Conservation (phyloP, 2,888 invertebrate genomes). For the Drosophila hamatofila region DNA sequence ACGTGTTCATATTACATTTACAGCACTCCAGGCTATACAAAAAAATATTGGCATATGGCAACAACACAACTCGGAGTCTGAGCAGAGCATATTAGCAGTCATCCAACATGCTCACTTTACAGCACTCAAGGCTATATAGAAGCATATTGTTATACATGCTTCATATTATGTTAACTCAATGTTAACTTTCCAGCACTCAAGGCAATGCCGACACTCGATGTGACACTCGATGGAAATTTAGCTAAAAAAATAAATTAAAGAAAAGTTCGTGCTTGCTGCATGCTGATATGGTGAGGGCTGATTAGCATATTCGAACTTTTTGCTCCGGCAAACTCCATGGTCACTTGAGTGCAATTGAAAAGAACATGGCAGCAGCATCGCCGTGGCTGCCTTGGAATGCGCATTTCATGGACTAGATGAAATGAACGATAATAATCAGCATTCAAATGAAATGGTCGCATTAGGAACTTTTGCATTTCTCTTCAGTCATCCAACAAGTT, state of each 20-base stretch:
- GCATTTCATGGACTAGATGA: slow-evolving; percentile 15
- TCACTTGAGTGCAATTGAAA: slow-evolving; percentile 6
- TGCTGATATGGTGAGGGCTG: not conserved
- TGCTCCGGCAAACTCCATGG: not conserved
- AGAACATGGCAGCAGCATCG: not conserved
- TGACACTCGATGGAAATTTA: not conserved
- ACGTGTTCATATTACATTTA: not conserved
- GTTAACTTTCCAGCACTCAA: not conserved
- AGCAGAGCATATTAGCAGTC: not conserved
- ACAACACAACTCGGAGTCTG: not conserved
- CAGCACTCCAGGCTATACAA: slow-evolving; percentile 1
- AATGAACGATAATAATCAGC: slow-evolving; percentile 15
- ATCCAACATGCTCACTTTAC: not conserved
- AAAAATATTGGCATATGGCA: not conserved
- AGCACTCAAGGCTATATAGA: not conserved
- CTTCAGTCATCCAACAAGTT: slow-evolving; percentile 40
- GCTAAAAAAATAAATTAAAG: not conserved
- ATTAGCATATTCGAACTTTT: slow-evolving; percentile 3
- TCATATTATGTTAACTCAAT: not conserved
- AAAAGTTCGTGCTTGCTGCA: not conserved
- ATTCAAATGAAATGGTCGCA: slow-evolving; percentile 15
- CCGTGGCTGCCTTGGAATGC: not conserved
- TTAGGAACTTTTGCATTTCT: slow-evolving; percentile 7
- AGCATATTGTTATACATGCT: not conserved
- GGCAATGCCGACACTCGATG: not conserved